These are phyloP conservation scores for Drosophila seguyi DNA, from an alignment of 1,140 invertebrate species.

Conservation along the genomic window DNA sequence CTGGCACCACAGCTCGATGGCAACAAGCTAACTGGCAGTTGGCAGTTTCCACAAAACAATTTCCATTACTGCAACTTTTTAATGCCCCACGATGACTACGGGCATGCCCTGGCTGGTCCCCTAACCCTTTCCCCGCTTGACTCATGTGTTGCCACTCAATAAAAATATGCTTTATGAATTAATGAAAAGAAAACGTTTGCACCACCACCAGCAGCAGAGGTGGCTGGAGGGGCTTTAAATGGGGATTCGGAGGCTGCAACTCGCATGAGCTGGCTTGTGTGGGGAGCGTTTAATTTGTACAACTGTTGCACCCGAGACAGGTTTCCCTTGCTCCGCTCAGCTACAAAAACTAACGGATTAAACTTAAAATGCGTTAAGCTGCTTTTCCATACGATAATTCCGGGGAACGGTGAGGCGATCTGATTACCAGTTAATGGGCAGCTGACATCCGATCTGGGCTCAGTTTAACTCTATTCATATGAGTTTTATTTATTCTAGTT, in stretches of 20 bases:
- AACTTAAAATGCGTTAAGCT: constrained; percentile 16
- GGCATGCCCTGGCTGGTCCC: constrained; percentile 13
- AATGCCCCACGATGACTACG: constrained; percentile 35
- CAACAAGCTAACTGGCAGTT: constrained; percentile 51
- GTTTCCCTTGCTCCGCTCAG: constrained; percentile 42
- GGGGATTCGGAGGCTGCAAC: constrained; percentile 6
- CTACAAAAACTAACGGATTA: constrained; percentile 21
- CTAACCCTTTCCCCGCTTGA: constrained; percentile 3
- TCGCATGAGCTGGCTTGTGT: background rate
- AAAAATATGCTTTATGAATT: constrained; percentile 83
- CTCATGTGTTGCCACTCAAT: constrained; percentile 79
- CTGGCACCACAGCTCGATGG: background rate
- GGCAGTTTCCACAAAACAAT: constrained; percentile 79
- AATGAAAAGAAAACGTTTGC: constrained; percentile 82
- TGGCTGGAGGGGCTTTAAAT: background rate
- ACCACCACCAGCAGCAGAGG: constrained; percentile 40
- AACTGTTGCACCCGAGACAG: constrained; percentile 44
- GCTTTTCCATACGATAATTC: constrained; percentile 17
- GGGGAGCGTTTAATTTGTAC: constrained; percentile 56
- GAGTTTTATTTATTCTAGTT: background rate
- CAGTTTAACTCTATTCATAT: constrained; percentile 12
- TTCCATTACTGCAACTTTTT: constrained; percentile 78
- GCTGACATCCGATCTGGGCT: constrained; percentile 11
- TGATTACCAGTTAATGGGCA: constrained; percentile 26
- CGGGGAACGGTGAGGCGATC: constrained; percentile 9